These are phyloP conservation scores for Neria commutata DNA, from an alignment of 2,888 invertebrate species.

Conservation along the genomic window DNA sequence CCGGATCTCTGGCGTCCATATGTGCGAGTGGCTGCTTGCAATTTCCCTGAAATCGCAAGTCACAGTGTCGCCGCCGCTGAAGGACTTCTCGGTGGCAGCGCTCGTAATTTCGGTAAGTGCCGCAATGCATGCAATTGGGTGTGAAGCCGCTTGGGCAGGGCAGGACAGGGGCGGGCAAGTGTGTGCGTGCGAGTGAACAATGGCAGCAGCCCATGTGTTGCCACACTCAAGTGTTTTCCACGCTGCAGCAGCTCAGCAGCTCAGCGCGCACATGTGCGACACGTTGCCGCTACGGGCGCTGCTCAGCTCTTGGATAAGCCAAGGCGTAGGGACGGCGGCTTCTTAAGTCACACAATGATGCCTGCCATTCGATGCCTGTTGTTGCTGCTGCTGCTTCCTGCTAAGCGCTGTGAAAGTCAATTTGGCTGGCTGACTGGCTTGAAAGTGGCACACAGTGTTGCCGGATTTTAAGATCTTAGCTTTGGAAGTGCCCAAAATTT, in stretches of 20 bases:
- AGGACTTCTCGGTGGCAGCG: constrained; percentile 31
- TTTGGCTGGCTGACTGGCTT: no score
- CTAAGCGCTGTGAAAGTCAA: not conserved
- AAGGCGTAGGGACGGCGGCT: no score
- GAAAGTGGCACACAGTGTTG: no score
- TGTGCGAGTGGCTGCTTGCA: constrained; percentile 33
- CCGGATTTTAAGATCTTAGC: no score
- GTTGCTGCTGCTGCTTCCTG: not conserved
- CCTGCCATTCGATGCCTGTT: not conserved
- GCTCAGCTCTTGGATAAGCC: not conserved
- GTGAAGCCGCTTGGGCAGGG: not conserved
- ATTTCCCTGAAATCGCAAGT: constrained; percentile 50
- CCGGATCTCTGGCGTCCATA: constrained; percentile 42
- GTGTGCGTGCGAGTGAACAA: not conserved
- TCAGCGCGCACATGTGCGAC: not conserved
- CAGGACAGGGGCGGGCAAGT: not conserved
- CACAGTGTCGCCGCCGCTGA: constrained; percentile 44
- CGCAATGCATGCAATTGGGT: not conserved
- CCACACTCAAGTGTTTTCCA: not conserved
- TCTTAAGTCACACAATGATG: not conserved
- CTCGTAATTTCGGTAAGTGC: not conserved
- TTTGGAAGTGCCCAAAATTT: no score
- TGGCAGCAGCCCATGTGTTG: not conserved
- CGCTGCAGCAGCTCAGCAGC: no score
- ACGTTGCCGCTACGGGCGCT: not conserved